These are phyloP conservation scores for Tortricodes alternella DNA, from an alignment of 2,888 invertebrate species.

Conservation along the genomic window DNA sequence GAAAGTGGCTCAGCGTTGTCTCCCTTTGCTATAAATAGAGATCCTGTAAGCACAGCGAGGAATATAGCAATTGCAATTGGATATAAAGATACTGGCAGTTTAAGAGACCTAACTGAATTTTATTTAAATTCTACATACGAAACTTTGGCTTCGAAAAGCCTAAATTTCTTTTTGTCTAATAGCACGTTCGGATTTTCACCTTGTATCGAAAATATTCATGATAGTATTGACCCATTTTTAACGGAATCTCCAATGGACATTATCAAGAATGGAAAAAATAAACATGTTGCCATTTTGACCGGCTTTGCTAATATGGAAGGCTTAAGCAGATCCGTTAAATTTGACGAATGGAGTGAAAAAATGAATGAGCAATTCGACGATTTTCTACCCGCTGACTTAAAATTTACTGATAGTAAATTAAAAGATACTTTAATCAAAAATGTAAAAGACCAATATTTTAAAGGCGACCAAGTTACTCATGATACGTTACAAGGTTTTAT, in stretches of 20 bases:
- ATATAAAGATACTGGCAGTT: constrained; percentile 59
- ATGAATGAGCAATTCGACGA: constrained; percentile 68
- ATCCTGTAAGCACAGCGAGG: constrained; percentile 65
- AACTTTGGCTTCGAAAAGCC: constrained; percentile 53
- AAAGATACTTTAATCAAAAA: constrained; percentile 48
- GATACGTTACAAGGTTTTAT: constrained; percentile 57
- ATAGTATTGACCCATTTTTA: constrained; percentile 57
- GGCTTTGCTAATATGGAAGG: constrained; percentile 76
- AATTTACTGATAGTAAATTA: constrained; percentile 48
- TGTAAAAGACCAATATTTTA: constrained; percentile 61
- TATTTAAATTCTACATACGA: constrained; percentile 53
- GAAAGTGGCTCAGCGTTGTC: constrained; percentile 72
- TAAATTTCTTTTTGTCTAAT: constrained; percentile 65
- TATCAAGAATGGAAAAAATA: constrained; percentile 53
- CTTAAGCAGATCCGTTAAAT: constrained; percentile 61
- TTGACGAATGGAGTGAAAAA: constrained; percentile 60
- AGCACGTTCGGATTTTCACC: constrained; percentile 74
- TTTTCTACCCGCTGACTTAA: constrained; percentile 67
- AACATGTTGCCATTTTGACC: constrained; percentile 57
- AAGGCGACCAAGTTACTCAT: constrained; percentile 51
- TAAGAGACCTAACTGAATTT: constrained; percentile 67
- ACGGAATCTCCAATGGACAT: constrained; percentile 66
- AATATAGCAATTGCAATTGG: constrained; percentile 67
- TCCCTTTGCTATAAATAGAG: constrained; percentile 65
- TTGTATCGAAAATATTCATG: constrained; percentile 60